Percentiles rank a stretch among this genome's conserved stretches.
Evolutionary conservation across 2,797 vertebrate species (phyloP).

Genomic region (Tragelaphus oryx): DNA sequence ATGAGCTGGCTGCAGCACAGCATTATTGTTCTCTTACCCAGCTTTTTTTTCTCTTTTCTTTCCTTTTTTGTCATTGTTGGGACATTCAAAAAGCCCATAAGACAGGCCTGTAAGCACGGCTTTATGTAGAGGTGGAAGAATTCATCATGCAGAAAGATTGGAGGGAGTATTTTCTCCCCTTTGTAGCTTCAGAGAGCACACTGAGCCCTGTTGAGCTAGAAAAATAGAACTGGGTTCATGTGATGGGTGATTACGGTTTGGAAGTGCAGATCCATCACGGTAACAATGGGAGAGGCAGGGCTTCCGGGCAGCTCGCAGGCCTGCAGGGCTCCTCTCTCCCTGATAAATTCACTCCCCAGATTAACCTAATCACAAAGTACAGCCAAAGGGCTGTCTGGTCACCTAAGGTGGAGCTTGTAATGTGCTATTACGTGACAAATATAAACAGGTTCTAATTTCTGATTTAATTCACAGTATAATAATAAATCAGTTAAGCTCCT

Average conservation of each 20-base stretch:
- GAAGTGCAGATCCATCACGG: background rate
- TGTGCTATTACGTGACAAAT: background rate
- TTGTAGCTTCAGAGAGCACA: slow-evolving; percentile 21
- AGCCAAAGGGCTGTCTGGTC: background rate
- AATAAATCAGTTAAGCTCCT: background rate
- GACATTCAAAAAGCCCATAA: background rate
- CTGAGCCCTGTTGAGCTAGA: background rate
- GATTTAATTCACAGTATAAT: background rate
- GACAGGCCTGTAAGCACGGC: background rate
- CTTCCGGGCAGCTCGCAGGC: background rate
- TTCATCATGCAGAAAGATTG: slow-evolving; percentile 4
- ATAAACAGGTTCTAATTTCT: slow-evolving; percentile 13
- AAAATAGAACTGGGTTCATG: slow-evolving; percentile 20
- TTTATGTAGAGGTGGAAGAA: slow-evolving; percentile 28
- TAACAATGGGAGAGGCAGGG: background rate
- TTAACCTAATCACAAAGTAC: slow-evolving; percentile 19
- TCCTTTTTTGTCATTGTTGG: background rate
- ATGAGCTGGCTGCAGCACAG: background rate
- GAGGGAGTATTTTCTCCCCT: slow-evolving; percentile 23
- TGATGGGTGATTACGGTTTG: slow-evolving; percentile 35
- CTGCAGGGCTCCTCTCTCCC: background rate
- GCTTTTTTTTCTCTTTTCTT: background rate
- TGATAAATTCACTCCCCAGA: background rate
- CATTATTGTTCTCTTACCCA: background rate
- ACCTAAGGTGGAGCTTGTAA: background rate